Percentiles rank a stretch among this genome's conserved stretches.
These are phyloP conservation scores for Brachynemurus nebulosus DNA, from an alignment of 2,888 invertebrate species.

Conservation along the genomic window DNA sequence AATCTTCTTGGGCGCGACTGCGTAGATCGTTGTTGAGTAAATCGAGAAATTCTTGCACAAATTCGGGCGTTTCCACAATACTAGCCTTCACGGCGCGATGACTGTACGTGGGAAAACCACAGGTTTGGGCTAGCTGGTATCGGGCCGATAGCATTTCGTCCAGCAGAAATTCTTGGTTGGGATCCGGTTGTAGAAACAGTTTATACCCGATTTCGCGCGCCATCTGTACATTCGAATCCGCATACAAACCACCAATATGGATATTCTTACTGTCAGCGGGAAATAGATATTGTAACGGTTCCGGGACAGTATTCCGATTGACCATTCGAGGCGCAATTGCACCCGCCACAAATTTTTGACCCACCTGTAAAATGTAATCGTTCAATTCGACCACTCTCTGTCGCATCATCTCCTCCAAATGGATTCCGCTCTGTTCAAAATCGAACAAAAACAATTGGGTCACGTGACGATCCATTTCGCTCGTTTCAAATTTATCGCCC, in stretches of 20 bases:
- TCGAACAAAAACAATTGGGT: conserved; percentile 85
- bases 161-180: conserved; percentile 60
- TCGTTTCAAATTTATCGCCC: conserved; percentile 52
- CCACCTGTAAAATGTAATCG: conserved; percentile 68
- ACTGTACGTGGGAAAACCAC: conserved; percentile 81
- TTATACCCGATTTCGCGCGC: conserved; percentile 82
- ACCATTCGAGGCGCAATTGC: conserved; percentile 56
- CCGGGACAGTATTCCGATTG: conserved; percentile 50
- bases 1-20: conserved; percentile 59
- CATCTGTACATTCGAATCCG: conserved; percentile 63
- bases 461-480: conserved; percentile 70
- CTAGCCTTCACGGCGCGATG: conserved; percentile 82
- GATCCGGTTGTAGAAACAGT: conserved; percentile 67
- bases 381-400: conserved; percentile 70
- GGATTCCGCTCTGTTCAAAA: conserved; percentile 96
- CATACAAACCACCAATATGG: conserved; percentile 65
- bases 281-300: conserved; percentile 55
- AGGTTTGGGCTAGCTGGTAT: conserved; percentile 66
- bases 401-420: conserved; percentile 57
- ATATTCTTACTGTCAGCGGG: conserved; percentile 44
- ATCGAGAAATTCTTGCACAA: conserved; percentile 68
- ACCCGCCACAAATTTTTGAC: conserved; percentile 71
- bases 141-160: conserved; percentile 57
- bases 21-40: conserved; percentile 55
- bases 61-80: conserved; percentile 66